Evolutionary conservation across 2,113 vertebrate genomes (phyloP), one percentile per base, ranked within the genome.

Genomic region (Halcyon senegalensis): DNA sequence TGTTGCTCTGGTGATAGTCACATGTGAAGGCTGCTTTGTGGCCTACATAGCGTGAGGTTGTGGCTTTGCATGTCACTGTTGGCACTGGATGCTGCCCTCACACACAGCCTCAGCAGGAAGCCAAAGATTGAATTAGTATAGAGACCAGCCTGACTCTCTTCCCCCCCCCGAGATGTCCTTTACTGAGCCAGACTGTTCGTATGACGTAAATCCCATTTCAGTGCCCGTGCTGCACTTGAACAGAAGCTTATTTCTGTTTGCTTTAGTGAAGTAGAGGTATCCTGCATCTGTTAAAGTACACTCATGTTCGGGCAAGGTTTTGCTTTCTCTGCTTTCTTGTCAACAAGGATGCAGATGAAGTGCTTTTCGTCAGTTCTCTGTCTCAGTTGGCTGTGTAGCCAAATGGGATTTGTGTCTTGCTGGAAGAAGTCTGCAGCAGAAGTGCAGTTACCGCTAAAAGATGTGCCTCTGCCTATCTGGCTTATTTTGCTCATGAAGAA

Each of bases 1-100:
- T 66, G 95, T 87, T 92, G 77, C 87, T 94, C 44, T 80, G 93
- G 83, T 70, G 92, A 90, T 51, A 60, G 67, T 75, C 93, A 89
- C 92, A 67, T 59, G 87, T 23, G 79, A 69, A 77, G 69, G 91
- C 81, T 85, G 80, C 55, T 33, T 48, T 58, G 20, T 78, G 90
- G 77, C 93, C 85, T 84, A 50, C 67, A 62, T 83, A 77, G 33
- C n/a, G 9, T 1, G 19, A 81, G 95, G 94, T 60, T 21, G 87
- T 93, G 90, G 73, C 92, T 91, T 64, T 4, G 87, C 43, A 19
- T 73, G 70, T 85, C 3, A 62, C 94, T 89, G 10, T 30, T 31
- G 91, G 90, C 69, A 10, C 39, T 3, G 78, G 15, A 33, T 19
- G 78, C 84, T 90, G 7, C 76, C 66, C 75, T 84, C n/a, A 87